Percentiles rank a stretch among this genome's conserved stretches.
Conservation (phyloP, 2,797 vertebrate genomes). For the Cyclura pinguis region DNA sequence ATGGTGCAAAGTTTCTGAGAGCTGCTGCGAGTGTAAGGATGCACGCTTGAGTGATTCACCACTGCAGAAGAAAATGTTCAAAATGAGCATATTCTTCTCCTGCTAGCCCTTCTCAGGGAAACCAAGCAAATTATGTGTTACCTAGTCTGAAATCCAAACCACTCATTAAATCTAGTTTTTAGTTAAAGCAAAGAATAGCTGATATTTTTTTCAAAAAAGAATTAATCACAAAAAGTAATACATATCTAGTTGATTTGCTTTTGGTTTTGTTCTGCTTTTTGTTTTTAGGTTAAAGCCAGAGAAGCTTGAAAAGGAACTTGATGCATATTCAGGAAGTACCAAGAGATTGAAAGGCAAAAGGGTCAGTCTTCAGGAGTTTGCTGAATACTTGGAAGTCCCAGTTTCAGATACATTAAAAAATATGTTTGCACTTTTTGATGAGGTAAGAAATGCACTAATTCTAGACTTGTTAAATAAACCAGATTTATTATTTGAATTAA, state of each 20-base stretch:
- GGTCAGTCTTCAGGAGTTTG: slow-evolving; percentile 84
- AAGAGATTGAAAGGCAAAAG: slow-evolving; percentile 82
- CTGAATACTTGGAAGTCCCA: slow-evolving; percentile 87
- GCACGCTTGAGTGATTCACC: not conserved
- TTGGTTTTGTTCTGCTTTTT: not conserved
- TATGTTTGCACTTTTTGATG: slow-evolving; percentile 94
- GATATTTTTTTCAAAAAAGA: fast-evolving
- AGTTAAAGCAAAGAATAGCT: not conserved
- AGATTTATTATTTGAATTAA: not conserved
- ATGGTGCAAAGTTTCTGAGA: not conserved
- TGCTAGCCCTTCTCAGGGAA: not conserved
- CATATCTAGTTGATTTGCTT: not conserved
- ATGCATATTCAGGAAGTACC: slow-evolving; percentile 84
- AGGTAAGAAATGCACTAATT: slow-evolving; percentile 80
- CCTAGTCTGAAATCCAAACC: not conserved
- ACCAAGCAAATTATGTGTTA: not conserved
- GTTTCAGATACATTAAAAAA: slow-evolving; percentile 86
- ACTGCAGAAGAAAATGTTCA: not conserved
- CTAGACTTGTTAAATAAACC: not conserved
- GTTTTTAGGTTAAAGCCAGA: slow-evolving; percentile 87
- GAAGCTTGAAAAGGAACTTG: slow-evolving; percentile 87
- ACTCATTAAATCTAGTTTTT: not conserved
- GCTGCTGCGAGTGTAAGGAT: not conserved
- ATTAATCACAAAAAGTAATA: not conserved
- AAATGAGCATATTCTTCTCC: not conserved